Evolutionary conservation across 2,888 invertebrate species (phyloP).

Genomic region (Didymodactylos carnosus): DNA sequence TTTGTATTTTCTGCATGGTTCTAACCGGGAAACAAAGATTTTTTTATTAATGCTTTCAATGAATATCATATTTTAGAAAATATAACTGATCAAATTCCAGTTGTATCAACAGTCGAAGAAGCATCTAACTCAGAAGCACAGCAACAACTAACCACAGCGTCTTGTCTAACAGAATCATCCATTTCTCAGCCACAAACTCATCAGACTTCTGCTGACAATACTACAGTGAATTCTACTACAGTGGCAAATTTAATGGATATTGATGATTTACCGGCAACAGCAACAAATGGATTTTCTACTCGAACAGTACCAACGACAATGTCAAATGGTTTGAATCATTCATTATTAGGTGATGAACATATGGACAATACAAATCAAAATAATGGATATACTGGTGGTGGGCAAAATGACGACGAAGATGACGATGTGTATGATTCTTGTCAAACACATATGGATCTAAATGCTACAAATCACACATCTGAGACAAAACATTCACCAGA

Average conservation of each 20-base stretch:
- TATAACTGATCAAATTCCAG: too few species aligned
- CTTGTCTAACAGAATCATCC: background rate
- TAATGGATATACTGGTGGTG: slow-evolving; percentile 1
- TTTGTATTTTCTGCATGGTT: too few species aligned
- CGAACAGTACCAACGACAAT: background rate
- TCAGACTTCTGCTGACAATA: too few species aligned
- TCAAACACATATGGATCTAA: slow-evolving; percentile 8
- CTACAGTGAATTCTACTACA: background rate
- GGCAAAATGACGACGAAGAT: background rate
- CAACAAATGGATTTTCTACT: background rate
- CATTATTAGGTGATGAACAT: background rate
- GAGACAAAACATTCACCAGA: background rate
- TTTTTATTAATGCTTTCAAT: too few species aligned
- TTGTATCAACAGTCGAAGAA: too few species aligned
- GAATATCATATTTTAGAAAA: too few species aligned
- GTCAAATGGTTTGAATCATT: background rate
- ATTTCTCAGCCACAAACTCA: too few species aligned
- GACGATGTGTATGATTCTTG: background rate
- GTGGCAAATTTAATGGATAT: slow-evolving; percentile 20
- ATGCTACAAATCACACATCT: background rate
- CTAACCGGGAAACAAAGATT: too few species aligned
- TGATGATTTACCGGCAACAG: slow-evolving; percentile 19
- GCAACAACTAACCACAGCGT: background rate
- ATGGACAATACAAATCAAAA: background rate
- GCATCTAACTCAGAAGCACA: background rate